Conservation (phyloP, 1,140 invertebrate species). For the Drosophila murphyi region DNA sequence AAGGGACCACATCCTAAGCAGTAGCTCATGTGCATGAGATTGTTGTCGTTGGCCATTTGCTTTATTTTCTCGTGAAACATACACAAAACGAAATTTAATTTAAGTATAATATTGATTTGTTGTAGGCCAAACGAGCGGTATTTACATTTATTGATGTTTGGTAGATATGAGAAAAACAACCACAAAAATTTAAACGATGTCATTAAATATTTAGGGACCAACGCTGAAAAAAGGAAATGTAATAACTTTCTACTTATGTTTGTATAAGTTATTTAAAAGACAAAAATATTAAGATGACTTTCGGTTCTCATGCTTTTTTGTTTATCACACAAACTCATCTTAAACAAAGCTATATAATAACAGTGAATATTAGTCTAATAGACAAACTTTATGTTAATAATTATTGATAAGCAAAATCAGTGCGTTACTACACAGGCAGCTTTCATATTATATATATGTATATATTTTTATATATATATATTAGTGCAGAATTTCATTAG, state of each 20-base stretch:
- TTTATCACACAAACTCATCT: too few species aligned
- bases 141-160: slow-evolving; percentile 1
- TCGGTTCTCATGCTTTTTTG: too few species aligned
- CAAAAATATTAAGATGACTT: too few species aligned
- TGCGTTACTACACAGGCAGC: neutral
- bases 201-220: too few species aligned
- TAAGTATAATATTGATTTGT: slow-evolving; percentile 9
- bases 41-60: slow-evolving; percentile 30
- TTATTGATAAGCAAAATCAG: neutral
- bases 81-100: slow-evolving; percentile 28
- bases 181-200: too few species aligned
- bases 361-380: too few species aligned
- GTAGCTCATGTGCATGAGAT: slow-evolving; percentile 29
- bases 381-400: too few species aligned
- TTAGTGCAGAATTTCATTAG: slow-evolving; percentile 55
- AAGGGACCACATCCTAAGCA: slow-evolving; percentile 20
- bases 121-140: neutral
- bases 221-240: too few species aligned
- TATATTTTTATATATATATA: neutral
- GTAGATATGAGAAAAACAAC: neutral
- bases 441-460: neutral
- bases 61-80: slow-evolving; percentile 18
- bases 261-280: too few species aligned
- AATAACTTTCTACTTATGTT: too few species aligned
- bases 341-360: too few species aligned